Conservation (phyloP, 2,888 invertebrate genomes). For the Sepiola atlantica region DNA sequence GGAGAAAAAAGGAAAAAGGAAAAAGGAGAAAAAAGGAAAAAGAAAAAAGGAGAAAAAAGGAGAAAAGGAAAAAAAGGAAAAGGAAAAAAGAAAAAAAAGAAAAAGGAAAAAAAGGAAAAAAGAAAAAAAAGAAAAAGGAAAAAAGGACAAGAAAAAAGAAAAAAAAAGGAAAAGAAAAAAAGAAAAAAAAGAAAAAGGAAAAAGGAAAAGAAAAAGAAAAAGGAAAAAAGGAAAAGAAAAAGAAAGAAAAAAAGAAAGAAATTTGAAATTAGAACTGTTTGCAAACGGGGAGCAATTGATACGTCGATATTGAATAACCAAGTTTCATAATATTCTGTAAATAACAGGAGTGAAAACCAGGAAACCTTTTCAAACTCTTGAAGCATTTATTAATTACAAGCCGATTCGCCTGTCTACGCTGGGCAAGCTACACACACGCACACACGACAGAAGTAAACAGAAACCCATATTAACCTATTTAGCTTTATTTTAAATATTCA, state of each 20-base stretch:
- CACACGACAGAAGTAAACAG: too few species aligned
- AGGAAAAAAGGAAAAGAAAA: not conserved
- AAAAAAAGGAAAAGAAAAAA: not conserved
- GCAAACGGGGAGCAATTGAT: not conserved
- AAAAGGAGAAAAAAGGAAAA: not conserved
- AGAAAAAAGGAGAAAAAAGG: not conserved
- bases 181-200: not conserved
- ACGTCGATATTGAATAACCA: not conserved
- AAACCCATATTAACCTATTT: too few species aligned
- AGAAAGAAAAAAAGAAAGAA: not conserved
- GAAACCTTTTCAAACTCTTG: too few species aligned
- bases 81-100: not conserved
- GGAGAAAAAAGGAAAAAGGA: not conserved
- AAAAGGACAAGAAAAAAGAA: not conserved
- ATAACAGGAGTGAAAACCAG: too few species aligned
- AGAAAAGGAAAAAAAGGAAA: not conserved
- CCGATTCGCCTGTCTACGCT: too few species aligned
- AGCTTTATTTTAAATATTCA: too few species aligned
- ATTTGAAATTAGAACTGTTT: not conserved
- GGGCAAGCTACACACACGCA: too few species aligned
- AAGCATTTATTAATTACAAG: too few species aligned
- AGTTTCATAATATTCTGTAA: too few species aligned
- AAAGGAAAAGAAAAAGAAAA: not conserved
- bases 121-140: conserved; percentile 17
- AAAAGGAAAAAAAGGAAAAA: not conserved